Evolutionary conservation across 2,113 vertebrate genomes (phyloP), one percentile per base, ranked within the genome.

Genomic region (Progne subis): DNA sequence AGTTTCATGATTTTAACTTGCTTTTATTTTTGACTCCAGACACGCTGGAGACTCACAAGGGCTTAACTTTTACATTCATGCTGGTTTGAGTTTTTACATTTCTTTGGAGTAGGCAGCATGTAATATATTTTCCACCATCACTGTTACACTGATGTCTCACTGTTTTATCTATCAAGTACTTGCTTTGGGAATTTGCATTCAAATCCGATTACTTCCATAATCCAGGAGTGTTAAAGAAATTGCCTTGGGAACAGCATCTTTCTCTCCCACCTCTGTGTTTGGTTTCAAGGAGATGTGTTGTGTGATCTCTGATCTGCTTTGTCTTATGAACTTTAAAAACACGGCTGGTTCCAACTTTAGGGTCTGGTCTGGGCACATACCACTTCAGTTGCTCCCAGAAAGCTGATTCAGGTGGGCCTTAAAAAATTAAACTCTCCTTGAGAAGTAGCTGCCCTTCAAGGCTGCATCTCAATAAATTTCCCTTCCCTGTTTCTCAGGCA

Each of bases 181-280:
- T 18, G 5, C 8, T 76, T 63, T 47, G 67, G 43, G 56, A 94
- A 86, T 84, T 87, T 80, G 77, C 50, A 93, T 96, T 94, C 71
- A 96, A 94, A 95, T 84, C 61, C 28, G 47, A 56, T 76, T 82
- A 77, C 47, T 84, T 79, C 21, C 41, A 76, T 64, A 76, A 71
- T 87, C 31, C 47, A 41, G 53, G n/a, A 84, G 8, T 4, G 4
- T 71, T 39, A 68, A 67, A 79, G 25, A 11, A 83, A 81, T 57
- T 82, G 8, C 26, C 37, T 55, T 32, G 29, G 39, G 32, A 83
- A n/a, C 0, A 8, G 4, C 29, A 50, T 26, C 32, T 84, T 65
- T 75, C 25, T 75, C 32, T 72, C 9, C 10, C 53, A 28, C 26
- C 6, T 86, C 34, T 44, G 14, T 31, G 5, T 63, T 67, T 84